These are phyloP conservation scores for Apistogramma diplotaenia DNA, from an alignment of 2,113 vertebrate genomes.

Conservation along the genomic window DNA sequence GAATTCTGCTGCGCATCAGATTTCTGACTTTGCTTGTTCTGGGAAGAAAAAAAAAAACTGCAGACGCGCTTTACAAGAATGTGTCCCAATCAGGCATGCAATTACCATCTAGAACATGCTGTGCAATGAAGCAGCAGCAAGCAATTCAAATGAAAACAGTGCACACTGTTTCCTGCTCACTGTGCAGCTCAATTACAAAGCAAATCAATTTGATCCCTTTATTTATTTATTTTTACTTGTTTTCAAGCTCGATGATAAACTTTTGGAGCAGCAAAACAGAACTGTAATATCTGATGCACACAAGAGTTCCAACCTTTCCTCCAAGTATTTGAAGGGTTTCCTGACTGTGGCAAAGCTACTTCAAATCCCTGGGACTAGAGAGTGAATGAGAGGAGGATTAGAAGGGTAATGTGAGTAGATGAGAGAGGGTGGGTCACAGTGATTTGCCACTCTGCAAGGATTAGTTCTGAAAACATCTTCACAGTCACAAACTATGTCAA, in stretches of 20 bases:
- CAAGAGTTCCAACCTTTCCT: slow-evolving; percentile 41
- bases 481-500: slow-evolving; percentile 61
- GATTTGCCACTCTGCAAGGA: slow-evolving; percentile 78
- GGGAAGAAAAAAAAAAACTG: neutral
- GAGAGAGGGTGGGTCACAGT: slow-evolving; percentile 70
- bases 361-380: slow-evolving; percentile 78
- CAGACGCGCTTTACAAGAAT: slow-evolving; percentile 33
- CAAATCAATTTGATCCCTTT: slow-evolving; percentile 31
- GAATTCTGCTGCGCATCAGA: slow-evolving; percentile 37
- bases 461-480: slow-evolving; percentile 77
- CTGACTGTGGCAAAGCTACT: slow-evolving; percentile 57
- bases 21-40: slow-evolving; percentile 18
- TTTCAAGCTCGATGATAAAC: neutral
- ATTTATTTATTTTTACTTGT: neutral
- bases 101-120: slow-evolving; percentile 60
- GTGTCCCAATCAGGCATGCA: slow-evolving; percentile 63
- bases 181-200: slow-evolving; percentile 50
- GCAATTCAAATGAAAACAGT: slow-evolving; percentile 49
- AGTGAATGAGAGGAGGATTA: slow-evolving; percentile 82
- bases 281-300: neutral
- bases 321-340: slow-evolving; percentile 41
- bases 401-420: slow-evolving; percentile 82
- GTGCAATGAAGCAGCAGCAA: slow-evolving; percentile 41
- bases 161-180: slow-evolving; percentile 38
- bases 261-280: neutral